A percentile compares a stretch with the other conserved stretches of the same genome.
Conservation (phyloP, 2,113 vertebrate genomes). For the Balaeniceps rex region DNA sequence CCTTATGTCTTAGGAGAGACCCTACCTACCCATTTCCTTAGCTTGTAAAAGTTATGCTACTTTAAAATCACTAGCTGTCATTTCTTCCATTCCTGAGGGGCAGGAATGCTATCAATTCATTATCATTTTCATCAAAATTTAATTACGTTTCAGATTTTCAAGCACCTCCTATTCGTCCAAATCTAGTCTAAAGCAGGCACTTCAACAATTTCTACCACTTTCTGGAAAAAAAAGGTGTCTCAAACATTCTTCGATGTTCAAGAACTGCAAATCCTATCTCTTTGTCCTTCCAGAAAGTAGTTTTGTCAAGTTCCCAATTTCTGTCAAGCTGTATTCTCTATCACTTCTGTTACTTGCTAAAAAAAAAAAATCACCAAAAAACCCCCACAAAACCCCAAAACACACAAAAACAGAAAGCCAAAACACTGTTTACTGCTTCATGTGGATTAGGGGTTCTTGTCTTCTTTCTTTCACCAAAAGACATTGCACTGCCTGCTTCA, state of each 20-base stretch:
- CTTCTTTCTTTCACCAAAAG: neutral
- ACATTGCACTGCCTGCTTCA: neutral
- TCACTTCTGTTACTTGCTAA: neutral
- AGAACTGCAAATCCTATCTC: neutral
- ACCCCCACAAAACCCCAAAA: too few species aligned
- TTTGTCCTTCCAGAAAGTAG: neutral
- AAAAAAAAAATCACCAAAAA: neutral
- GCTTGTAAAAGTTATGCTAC: neutral
- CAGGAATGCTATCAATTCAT: neutral
- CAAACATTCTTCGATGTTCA: neutral
- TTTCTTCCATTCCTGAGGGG: neutral
- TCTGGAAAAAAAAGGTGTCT: neutral
- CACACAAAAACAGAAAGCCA: neutral
- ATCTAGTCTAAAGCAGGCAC: neutral
- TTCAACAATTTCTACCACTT: neutral
- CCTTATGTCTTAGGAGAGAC: neutral
- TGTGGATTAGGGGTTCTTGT: neutral
- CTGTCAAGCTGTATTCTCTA: neutral
- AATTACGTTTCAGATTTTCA: neutral
- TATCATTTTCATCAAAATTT: neutral
- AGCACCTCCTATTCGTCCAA: neutral
- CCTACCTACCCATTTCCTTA: neutral
- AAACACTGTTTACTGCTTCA: neutral
- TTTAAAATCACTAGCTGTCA: neutral
- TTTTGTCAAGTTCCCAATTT: neutral